phyloP scores from a whole-genome alignment of 2,888 invertebrate genomes.

The Parelbella ahira region DNA sequence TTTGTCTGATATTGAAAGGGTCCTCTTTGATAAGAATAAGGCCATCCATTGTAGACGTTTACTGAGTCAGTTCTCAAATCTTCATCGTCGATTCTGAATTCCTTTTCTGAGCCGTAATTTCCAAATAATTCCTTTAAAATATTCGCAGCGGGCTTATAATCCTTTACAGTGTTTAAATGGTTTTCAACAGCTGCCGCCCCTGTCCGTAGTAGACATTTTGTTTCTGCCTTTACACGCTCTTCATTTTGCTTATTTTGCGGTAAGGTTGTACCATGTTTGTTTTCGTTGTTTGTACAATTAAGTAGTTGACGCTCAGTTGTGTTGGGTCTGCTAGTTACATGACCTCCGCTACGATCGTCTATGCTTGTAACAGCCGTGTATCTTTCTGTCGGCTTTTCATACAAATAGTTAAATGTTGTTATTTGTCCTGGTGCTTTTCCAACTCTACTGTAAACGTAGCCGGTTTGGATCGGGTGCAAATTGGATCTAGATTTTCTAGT shows the following conservation, averaged over 20 bases:
- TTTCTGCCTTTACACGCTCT: constrained; percentile 32
- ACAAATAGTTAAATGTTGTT: constrained; percentile 30
- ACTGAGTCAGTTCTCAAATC: constrained; percentile 53
- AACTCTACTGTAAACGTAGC: constrained; percentile 43
- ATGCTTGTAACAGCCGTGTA: neutral
- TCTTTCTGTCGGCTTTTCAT: constrained; percentile 13
- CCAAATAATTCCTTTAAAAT: constrained; percentile 29
- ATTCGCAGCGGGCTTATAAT: constrained; percentile 6
- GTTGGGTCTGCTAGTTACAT: neutral
- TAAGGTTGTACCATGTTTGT: neutral
- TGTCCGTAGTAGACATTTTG: constrained; percentile 1
- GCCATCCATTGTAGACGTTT: constrained; percentile 50
- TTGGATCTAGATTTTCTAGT: constrained; percentile 43
- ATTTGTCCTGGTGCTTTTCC: constrained; percentile 36
- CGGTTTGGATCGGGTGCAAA: constrained; percentile 37
- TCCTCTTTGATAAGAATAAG: constrained; percentile 55
- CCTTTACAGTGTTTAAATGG: constrained; percentile 2
- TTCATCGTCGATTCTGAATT: constrained; percentile 53
- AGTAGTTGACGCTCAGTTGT: neutral
- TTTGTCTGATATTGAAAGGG: too few species aligned
- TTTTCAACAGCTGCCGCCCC: neutral
- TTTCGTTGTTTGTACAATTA: neutral
- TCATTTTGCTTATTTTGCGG: constrained; percentile 6
- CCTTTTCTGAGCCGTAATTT: constrained; percentile 33
- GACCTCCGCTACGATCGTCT: neutral